Conservation (phyloP, 2,888 invertebrate genomes). For the Eudasyphora cyanicolor region DNA sequence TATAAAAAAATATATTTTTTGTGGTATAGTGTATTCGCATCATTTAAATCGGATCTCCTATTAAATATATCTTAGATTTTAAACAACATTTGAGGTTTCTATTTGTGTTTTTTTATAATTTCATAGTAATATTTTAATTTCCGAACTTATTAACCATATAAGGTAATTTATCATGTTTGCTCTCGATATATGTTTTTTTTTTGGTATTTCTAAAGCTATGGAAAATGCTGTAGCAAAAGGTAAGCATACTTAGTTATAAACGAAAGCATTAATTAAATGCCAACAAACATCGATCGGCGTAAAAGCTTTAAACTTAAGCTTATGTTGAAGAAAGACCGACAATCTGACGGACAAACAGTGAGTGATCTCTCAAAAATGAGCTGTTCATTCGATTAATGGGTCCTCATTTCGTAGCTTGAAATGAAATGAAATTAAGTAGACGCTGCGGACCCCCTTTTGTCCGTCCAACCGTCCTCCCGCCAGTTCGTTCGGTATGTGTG, state of each 20-base stretch:
- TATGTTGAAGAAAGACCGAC: neutral
- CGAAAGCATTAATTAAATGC: slow-evolving; percentile 23
- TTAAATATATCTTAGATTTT: too few species aligned
- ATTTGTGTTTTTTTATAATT: neutral
- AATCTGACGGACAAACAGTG: neutral
- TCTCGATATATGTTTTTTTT: neutral
- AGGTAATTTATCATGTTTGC: neutral
- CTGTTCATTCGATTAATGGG: slow-evolving; percentile 21
- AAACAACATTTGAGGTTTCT: neutral
- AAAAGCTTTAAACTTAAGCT: neutral
- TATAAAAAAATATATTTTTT: too few species aligned
- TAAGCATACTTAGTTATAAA: neutral
- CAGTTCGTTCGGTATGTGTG: slow-evolving; percentile 40
- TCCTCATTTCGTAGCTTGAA: slow-evolving; percentile 16
- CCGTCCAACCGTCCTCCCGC: slow-evolving; percentile 72
- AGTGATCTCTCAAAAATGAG: neutral
- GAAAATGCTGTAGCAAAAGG: neutral
- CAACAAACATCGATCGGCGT: neutral
- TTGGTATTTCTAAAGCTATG: neutral
- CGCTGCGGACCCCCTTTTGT: slow-evolving; percentile 1
- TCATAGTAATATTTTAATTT: neutral
- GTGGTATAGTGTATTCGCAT: too few species aligned
- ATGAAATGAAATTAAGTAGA: slow-evolving; percentile 10
- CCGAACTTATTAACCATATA: neutral
- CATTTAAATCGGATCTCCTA: neutral